Evolutionary conservation across 2,888 invertebrate genomes (phyloP), one percentile per base, ranked within the genome.

Genomic region (Branchinecta sandiegonensis): DNA sequence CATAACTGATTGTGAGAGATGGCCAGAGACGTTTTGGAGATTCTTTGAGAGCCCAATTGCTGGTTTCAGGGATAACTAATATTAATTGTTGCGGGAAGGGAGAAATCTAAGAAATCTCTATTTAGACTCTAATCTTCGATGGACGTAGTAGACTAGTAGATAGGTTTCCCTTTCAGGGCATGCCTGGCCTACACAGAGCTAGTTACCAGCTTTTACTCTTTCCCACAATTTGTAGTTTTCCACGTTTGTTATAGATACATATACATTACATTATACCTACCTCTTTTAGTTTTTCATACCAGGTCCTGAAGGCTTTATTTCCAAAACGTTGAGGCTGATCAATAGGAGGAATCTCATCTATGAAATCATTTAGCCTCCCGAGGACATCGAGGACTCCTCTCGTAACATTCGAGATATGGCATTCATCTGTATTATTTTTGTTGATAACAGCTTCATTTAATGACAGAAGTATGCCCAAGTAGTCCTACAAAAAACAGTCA

Each of bases 291-390:
- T 84, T 85, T 13, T 80, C 78, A 72, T 89, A 81, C 90, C 94
- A 99, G 14, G 82, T 82, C 73, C 88, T 83, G 78, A 92, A 99
- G 0, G 96, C 90, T 76, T 87, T 86, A 78, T 99, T 99, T 8
- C 99, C 99, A 82, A 96, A 99, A 71, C 99, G 82, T 77, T 97
- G 96, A 0, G 95, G 94, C 75, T 95, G 94, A 71, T 90, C 87
- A 48, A 90, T 81, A 0, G 94, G 91, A 63, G 94, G 94, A 71
- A 86, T 89, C 70, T 90, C 86, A 74, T 88, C 86, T 66, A 95
- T 83, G 78, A 89, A 81, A 69, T 80, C 78, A 72, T 87, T 85
- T 70, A 96, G 78, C 74, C 81, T 84, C 11, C 87, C 84, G 46
- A 97, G 80, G 74, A 95, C 76, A 0, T 76, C 75, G 12, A 88